Percentiles rank a stretch among this genome's conserved stretches.
Evolutionary conservation across 2,113 vertebrate genomes (phyloP).

Genomic region (Pandion haliaetus): DNA sequence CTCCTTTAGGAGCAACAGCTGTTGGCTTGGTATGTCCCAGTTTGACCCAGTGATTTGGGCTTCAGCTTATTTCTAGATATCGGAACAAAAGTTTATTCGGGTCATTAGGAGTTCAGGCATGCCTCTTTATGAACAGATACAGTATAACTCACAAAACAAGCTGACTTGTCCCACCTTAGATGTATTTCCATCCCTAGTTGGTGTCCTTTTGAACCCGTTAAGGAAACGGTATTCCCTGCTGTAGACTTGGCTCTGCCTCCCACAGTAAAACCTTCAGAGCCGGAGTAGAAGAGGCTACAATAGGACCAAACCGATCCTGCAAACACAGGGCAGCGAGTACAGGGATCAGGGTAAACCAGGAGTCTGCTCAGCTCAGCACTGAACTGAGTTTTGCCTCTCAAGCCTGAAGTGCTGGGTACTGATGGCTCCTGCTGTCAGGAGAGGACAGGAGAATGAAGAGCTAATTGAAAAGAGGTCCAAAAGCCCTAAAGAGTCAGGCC

Average conservation of each 20-base stretch:
- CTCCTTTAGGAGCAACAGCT: neutral
- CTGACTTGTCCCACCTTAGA: neutral
- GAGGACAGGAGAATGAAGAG: neutral
- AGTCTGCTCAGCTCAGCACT: neutral
- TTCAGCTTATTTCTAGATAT: neutral
- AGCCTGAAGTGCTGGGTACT: neutral
- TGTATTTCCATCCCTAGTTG: neutral
- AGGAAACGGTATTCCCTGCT: neutral
- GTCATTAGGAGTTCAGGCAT: neutral
- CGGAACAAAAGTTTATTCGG: neutral
- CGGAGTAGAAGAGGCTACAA: neutral
- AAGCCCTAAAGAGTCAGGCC: neutral
- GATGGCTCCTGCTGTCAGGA: neutral
- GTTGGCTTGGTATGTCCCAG: neutral
- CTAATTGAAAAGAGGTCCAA: neutral
- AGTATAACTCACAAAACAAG: neutral
- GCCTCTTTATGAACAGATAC: neutral
- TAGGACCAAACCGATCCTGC: neutral
- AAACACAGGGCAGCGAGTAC: neutral
- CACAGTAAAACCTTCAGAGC: neutral
- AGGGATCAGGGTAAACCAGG: neutral
- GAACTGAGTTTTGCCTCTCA: neutral
- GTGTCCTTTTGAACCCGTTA: neutral
- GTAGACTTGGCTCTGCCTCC: neutral
- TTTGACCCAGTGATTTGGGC: neutral